These are phyloP conservation scores for Saccopteryx bilineata DNA, from an alignment of 2,113 vertebrate species.

Conservation along the genomic window DNA sequence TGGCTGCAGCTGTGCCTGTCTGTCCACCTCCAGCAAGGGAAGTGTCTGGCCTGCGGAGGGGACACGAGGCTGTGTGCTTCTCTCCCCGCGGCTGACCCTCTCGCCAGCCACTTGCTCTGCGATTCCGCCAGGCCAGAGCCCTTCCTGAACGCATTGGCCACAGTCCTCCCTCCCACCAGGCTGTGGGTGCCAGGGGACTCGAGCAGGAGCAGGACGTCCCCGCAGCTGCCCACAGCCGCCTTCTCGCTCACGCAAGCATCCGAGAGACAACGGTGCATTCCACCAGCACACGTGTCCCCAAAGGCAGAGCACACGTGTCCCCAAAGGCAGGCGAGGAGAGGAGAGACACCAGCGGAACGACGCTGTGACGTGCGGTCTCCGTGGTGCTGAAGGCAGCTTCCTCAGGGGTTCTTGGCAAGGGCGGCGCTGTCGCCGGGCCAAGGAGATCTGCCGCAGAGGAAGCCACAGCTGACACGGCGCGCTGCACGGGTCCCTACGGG, in stretches of 20 bases:
- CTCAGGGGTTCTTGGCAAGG: neutral
- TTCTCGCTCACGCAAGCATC: neutral
- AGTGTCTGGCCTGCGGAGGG: neutral
- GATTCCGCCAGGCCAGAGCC: neutral
- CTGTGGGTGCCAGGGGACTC: neutral
- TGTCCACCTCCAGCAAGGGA: accelerated
- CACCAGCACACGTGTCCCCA: no score
- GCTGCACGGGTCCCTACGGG: accelerated
- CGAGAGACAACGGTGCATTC: neutral
- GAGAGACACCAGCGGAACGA: neutral
- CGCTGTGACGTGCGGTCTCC: accelerated
- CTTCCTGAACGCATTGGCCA: neutral
- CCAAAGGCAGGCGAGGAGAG: accelerated
- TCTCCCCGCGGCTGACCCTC: neutral
- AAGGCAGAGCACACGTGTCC: no score
- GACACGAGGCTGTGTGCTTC: neutral
- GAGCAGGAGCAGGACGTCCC: neutral
- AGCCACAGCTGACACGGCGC: neutral
- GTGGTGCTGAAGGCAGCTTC: neutral
- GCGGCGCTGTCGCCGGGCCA: no score
- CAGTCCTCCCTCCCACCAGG: accelerated
- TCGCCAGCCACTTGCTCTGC: neutral
- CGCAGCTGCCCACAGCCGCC: neutral
- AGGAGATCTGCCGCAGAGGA: neutral
- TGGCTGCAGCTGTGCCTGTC: neutral